Percentiles rank a stretch among this genome's conserved stretches.
Conservation (phyloP, 2,888 invertebrate species). For the Cephus spinipes region DNA sequence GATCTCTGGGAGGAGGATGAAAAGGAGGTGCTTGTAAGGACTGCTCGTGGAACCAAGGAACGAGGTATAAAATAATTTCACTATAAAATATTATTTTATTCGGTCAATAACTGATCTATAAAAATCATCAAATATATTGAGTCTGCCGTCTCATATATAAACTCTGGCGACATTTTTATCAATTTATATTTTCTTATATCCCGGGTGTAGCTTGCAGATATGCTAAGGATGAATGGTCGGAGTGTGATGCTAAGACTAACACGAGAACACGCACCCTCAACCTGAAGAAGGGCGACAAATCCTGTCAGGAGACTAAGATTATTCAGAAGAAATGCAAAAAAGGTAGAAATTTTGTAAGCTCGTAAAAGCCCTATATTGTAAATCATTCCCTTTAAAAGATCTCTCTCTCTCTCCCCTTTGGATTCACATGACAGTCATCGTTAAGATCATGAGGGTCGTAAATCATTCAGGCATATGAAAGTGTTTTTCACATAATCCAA, state of each 20-base stretch:
- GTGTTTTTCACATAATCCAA: not conserved
- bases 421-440: not conserved
- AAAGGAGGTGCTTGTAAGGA: conserved; percentile 83
- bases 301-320: conserved; percentile 85
- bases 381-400: not conserved
- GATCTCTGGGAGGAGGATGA: conserved; percentile 85
- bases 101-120: not conserved
- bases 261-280: conserved; percentile 84
- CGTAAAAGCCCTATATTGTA: conserved; percentile 15
- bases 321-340: conserved; percentile 94
- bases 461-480: not conserved
- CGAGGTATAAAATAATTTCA: conserved; percentile 69
- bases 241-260: conserved; percentile 88
- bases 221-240: conserved; percentile 88
- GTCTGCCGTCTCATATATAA: not conserved
- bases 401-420: not conserved
- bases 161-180: not conserved
- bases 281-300: conserved; percentile 86
- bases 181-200: not conserved
- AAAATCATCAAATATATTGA: not conserved
- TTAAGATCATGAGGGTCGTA: not conserved
- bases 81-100: not conserved
- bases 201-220: conserved; percentile 77
- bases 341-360: conserved; percentile 70
- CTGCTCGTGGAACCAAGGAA: conserved; percentile 83